These are phyloP conservation scores for Callipepla squamata DNA, from an alignment of 2,113 vertebrate species.

Conservation along the genomic window DNA sequence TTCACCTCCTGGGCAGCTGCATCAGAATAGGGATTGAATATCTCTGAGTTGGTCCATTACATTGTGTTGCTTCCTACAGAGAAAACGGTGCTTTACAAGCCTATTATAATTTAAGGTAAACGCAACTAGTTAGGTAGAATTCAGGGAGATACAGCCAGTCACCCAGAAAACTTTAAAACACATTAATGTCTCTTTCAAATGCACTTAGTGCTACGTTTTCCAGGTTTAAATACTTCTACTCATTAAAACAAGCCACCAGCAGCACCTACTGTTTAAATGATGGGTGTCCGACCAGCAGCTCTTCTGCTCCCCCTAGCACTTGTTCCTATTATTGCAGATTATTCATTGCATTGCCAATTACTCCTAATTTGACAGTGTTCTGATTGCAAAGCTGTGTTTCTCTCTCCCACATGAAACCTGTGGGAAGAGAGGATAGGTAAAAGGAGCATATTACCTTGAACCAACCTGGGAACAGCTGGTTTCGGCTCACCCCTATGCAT, in stretches of 20 bases:
- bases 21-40: not conserved
- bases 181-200: not conserved
- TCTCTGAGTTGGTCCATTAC: not conserved
- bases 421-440: not conserved
- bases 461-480: not conserved
- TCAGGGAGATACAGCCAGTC: not conserved
- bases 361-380: not conserved
- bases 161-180: not conserved
- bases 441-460: not conserved
- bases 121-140: not conserved
- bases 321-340: not conserved
- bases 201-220: not conserved
- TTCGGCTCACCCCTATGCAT: not conserved
- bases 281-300: not conserved
- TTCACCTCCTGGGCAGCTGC: not conserved
- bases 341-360: not conserved
- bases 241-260: not conserved
- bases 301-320: slow-evolving; percentile 58
- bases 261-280: not conserved
- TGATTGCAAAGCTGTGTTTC: not conserved
- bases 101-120: not conserved
- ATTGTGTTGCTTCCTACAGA: not conserved
- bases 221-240: not conserved
- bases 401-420: not conserved
- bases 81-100: not conserved